These are phyloP conservation scores for honey bee (Apis mellifera) DNA, from an alignment of 1,140 invertebrate genomes.

Conservation along the genomic window Amel_HAv3.1 CM009931.2:15198501-15199000, in stretches of 20 bases:
- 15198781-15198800: too few relatives aligned
- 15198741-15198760: background rate
- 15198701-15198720: conserved; percentile 65
- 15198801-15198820: too few relatives aligned
- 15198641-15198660: background rate
- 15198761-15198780: too few relatives aligned
- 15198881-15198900: background rate
- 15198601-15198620: too few relatives aligned
- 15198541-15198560: too few relatives aligned
- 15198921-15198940: conserved; percentile 64
- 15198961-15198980: conserved; percentile 92
- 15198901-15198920: background rate
- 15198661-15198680: background rate
- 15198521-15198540: too few relatives aligned
- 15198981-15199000: conserved; percentile 93
- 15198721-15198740: conserved; percentile 74
- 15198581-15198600: too few relatives aligned
- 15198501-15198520: too few relatives aligned
- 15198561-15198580: too few relatives aligned
- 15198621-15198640: too few relatives aligned
- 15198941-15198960: conserved; percentile 87
- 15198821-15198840: too few relatives aligned
- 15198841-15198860: too few relatives aligned
- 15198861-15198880: background rate
- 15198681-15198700: background rate